Percentiles rank a stretch among this genome's conserved stretches.
Conservation (phyloP, 2,113 vertebrate species). For the Melanerpes aurifrons region DNA sequence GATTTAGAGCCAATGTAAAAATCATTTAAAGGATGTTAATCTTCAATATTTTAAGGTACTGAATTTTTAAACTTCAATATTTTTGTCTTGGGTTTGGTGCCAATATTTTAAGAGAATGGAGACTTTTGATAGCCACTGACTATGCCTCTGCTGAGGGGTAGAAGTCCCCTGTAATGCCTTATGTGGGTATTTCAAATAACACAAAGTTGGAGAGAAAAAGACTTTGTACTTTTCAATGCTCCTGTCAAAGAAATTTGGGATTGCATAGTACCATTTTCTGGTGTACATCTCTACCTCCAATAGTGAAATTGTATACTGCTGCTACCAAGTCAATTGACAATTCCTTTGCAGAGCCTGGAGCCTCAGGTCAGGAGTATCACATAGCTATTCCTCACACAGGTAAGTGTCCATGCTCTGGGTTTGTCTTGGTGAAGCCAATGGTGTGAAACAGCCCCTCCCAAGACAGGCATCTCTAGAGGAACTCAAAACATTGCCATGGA, state of each 20-base stretch:
- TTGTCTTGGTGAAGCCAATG: not conserved
- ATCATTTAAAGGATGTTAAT: constrained; percentile 25
- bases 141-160: not conserved
- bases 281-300: not conserved
- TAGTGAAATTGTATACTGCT: not conserved
- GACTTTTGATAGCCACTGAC: not conserved
- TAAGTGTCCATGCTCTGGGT: not conserved
- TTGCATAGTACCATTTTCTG: not conserved
- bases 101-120: not conserved
- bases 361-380: not conserved
- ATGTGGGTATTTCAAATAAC: not conserved
- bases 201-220: not conserved
- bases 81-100: not conserved
- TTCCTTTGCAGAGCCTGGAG: not conserved
- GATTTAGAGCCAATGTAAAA: constrained; percentile 15
- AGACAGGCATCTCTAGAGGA: not conserved
- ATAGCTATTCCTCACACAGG: accelerated
- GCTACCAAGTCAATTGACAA: not conserved
- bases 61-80: constrained; percentile 39
- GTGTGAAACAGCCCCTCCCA: not conserved
- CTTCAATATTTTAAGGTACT: constrained; percentile 49
- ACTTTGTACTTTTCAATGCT: not conserved
- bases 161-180: not conserved
- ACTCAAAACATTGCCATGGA: not conserved
- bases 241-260: not conserved